Evolutionary conservation across 2,797 vertebrate species (phyloP), one percentile per base, ranked within the genome.

Genomic region (Danio aesculapii): DNA sequence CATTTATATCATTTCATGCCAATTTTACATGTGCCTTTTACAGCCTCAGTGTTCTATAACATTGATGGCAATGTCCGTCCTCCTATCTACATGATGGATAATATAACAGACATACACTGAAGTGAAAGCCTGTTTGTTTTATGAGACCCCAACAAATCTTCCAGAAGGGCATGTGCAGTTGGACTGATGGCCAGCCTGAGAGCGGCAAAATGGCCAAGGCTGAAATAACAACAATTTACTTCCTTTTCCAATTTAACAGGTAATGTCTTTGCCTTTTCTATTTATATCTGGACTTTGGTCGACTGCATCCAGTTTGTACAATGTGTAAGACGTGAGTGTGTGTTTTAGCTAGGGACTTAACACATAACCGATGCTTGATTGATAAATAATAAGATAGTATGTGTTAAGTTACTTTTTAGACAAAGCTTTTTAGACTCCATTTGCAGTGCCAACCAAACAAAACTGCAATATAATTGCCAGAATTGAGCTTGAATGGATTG

Each of bases 1-100:
- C 66, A 61, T 61, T 61, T 43, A 50, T 14, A 52, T 10, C 1
- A 41, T 70, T 50, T 16, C 19, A 47, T 52, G 57, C 61, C 12
- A 70, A 78, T 70, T 69, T 78, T 70, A 50, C 66, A 70, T 69
- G 64, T 59, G 76, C 64, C 57, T 55, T 78, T 78, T n/a, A 50
- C 53, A 78, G 46, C 46, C 11, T 0, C 30, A 68, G n/a, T 68
- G 75, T 49, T 77, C 64, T 68, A 58, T 58, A 16, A 17, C 57
- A 21, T 7, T 52, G 19, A 70, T 41, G 72, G 57, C 44, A 69
- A 49, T 50, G 66, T 50, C 55, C 21, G 61, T 70, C 46, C 41
- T 78, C 21, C 21, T 41, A 11, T 78, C 55, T 50, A 50, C 55
- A 52, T 78, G 76, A 78, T 78, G 46, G n/a, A 70, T 70, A 61